phyloP scores from a whole-genome alignment of 2,113 vertebrate species.

The Anthoscopus minutus region DNA sequence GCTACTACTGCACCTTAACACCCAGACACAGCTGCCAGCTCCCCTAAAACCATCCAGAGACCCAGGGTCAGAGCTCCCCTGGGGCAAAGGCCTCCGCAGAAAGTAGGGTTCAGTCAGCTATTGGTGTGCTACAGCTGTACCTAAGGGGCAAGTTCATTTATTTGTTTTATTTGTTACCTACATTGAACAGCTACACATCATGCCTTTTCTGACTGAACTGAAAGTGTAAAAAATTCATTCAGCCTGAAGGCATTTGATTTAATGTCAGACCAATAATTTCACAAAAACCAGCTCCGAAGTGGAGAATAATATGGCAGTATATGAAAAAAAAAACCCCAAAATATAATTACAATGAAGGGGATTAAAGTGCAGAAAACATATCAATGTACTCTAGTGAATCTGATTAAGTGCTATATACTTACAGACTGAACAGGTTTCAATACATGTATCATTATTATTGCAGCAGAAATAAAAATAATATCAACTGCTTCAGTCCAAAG shows the following conservation, averaged over 20 bases:
- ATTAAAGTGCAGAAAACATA: background rate
- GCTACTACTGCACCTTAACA: background rate
- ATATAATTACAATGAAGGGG: background rate
- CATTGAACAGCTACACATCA: background rate
- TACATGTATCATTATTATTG: background rate
- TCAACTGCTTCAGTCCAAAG: background rate
- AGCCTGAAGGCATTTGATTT: background rate
- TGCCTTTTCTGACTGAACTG: background rate
- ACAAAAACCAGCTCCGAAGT: background rate
- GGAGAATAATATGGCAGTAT: background rate
- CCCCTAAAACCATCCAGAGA: background rate
- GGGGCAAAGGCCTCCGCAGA: background rate
- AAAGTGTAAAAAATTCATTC: background rate
- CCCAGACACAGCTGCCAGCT: background rate
- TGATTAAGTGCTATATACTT: background rate
- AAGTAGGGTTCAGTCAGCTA: background rate
- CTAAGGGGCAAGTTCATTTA: background rate
- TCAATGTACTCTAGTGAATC: background rate
- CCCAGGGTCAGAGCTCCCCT: rapidly evolving
- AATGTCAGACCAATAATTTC: background rate
- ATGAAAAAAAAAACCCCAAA: background rate
- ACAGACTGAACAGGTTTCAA: background rate
- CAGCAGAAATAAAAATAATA: background rate
- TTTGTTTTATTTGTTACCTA: background rate
- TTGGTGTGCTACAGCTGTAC: background rate